Base-by-base conservation (phyloP, 30 jellyfish, hydroid and myxozoan genomes). In the Aurelia sp. region DNA sequence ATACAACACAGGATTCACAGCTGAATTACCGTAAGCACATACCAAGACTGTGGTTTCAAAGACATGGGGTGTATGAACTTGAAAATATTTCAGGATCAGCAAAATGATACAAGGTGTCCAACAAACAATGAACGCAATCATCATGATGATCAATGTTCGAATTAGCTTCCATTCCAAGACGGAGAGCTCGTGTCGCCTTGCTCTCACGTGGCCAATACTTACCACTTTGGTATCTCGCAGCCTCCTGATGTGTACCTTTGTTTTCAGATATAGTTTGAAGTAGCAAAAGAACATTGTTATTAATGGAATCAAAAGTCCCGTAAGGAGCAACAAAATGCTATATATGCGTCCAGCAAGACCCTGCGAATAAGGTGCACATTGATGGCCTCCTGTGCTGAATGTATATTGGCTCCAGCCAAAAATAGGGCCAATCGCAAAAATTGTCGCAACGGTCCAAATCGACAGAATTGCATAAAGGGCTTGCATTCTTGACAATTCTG, bases 391-490 rank as follows among this genome's bases (percentile, higher is more conserved):
- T 72, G 50, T 55, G 57, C 80, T 72, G 68, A 62, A 78, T 9
- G 84, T 18, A 60, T 85, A 91, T 50, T 62, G 63, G 75, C 93
- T 80, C 98, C 96, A 85, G 16, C 98, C 98, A 18, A 78, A 30
- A 15, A 68, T 66, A 8, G 98, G 98, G 50, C 94, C 98, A 5
- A 72, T 19, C 20, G 93, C 96, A 31, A 91, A 59, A 3, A 79
- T 47, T 12, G 80, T 20, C 4, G 98, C 80, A 30, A 57, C 71
- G 24, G 71, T 5, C 98, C 98, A 91, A n/a, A 79, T 63, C 1
- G 51, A 74, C 13, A 63, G 78, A 53, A 91, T 80, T 27, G 62
- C 21, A 15, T 38, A 35, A 12, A 48, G 19, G 5, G 88, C 93
- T 1, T 20, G 74, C 27, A 40, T 41, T 66, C 21, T 60, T 24